phyloP scores from a whole-genome alignment of 1,140 invertebrate genomes.

The Drosophila kurseongensis region DNA sequence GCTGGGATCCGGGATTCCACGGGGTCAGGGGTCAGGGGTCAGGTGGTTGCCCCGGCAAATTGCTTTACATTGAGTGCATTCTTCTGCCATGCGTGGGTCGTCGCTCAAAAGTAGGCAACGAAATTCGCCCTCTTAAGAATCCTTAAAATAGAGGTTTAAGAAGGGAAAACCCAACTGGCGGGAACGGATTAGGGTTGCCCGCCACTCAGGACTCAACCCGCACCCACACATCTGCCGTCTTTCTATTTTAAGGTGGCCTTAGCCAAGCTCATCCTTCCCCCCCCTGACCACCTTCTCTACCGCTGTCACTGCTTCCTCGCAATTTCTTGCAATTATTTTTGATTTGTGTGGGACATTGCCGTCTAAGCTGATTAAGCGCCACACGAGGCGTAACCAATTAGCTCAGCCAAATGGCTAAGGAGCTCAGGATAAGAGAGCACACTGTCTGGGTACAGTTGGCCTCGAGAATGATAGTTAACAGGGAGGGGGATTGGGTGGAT shows the following conservation, averaged over 20 bases:
- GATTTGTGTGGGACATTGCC: conserved; percentile 52
- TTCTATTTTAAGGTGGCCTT: conserved; percentile 18
- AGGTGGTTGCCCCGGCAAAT: conserved; percentile 44
- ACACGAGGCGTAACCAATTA: conserved; percentile 40
- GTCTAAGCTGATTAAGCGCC: conserved; percentile 53
- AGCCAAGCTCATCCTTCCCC: not conserved
- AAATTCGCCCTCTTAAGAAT: conserved; percentile 2
- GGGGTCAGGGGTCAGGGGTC: conserved; percentile 2
- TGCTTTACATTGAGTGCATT: conserved; percentile 56
- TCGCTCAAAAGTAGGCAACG: conserved; percentile 29
- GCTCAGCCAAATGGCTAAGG: conserved; percentile 14
- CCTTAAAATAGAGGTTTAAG: conserved; percentile 3
- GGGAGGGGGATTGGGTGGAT: not conserved
- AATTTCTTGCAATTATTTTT: conserved; percentile 70
- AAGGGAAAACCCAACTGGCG: not conserved
- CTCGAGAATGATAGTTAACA: not conserved
- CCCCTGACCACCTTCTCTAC: not conserved
- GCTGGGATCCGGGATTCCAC: not conserved
- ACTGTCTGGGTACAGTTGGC: conserved; percentile 1
- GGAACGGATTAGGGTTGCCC: conserved; percentile 9
- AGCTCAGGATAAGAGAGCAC: not conserved
- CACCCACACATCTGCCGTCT: not conserved
- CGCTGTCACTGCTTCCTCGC: conserved; percentile 12
- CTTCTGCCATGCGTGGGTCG: conserved; percentile 7
- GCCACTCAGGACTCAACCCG: not conserved